Base-by-base conservation (phyloP, 30 jellyfish, hydroid and myxozoan genomes). In the Pseudorhiza aurosa region DNA sequence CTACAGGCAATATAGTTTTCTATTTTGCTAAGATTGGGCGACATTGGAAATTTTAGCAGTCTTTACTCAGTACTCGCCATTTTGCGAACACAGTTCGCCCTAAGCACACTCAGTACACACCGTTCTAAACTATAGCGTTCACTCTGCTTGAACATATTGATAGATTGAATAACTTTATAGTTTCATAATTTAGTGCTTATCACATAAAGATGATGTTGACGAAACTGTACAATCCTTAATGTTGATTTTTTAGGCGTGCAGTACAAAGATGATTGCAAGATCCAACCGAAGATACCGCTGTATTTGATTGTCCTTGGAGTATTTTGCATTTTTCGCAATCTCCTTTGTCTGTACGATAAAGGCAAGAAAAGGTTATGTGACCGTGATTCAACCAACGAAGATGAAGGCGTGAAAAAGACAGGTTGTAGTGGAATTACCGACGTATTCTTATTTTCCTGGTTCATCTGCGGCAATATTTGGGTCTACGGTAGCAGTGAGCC, bases 391-490 rank as follows among this genome's bases (percentile, higher is more conserved):
- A 79, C 24, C 5, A 42, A 57, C 11, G 93, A 68, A 47, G 85
- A 40, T 14, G 56, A 36, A 18, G 31, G 36, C 37, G 46, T 39
- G 26, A 68, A 68, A 35, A 63, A 64, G 65, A n/a, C 85, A 24
- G 25, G 71, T n/a, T 69, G 72, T 56, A 72, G 33, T 7, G 77
- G 75, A 4, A 8, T 62, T 15, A 44, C 72, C 19, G 88, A 72
- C 71, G 22, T 70, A 28, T 87, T 87, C 75, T 58, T 77, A 59
- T n/a, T 87, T 17, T 83, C 82, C 46, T 87, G 96, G 96, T 87
- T 87, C 50, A 77, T 87, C 9, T 44, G 80, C 46, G 96, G 96
- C 42, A 87, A 87, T 70, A 91, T 87, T 19, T 87, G 96, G 96
- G 86, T 87, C 11, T 87, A 71, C 46, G 64, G 74, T 1, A 65